Percentiles rank a stretch among this genome's conserved stretches.
Evolutionary conservation across 2,113 vertebrate genomes (phyloP).

Genomic region (Cochlearius cochlearius): DNA sequence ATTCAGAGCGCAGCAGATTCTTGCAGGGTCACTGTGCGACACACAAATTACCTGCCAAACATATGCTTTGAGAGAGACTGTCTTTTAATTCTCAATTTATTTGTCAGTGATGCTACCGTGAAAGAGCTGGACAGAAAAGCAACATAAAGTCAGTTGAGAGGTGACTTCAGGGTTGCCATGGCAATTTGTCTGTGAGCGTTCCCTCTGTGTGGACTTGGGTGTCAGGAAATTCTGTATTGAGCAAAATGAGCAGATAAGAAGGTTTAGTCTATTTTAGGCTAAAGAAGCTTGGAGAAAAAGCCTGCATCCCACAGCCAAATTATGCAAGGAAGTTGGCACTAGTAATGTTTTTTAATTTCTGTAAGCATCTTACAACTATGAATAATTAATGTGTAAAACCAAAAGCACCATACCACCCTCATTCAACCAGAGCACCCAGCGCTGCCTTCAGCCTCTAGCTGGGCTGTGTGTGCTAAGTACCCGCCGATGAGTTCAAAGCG

Average conservation of each 20-base stretch:
- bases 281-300: slow-evolving; percentile 14
- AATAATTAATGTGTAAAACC: not conserved
- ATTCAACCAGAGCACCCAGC: not conserved
- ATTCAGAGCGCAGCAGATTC: not conserved
- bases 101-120: not conserved
- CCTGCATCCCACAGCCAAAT: not conserved
- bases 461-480: fast-evolving
- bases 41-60: not conserved
- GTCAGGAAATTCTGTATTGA: not conserved
- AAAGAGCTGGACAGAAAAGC: slow-evolving; percentile 17
- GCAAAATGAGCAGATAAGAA: not conserved
- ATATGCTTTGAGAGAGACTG: not conserved
- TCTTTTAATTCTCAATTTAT: not conserved
- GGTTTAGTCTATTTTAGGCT: not conserved
- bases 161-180: slow-evolving; percentile 52
- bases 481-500: not conserved
- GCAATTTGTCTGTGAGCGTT: slow-evolving; percentile 14
- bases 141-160: slow-evolving; percentile 17
- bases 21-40: not conserved
- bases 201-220: not conserved
- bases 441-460: not conserved
- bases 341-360: not conserved
- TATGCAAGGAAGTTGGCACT: not conserved
- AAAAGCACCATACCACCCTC: not conserved
- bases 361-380: not conserved